Evolutionary conservation across 2,888 invertebrate genomes (phyloP).

Genomic region (Harmothoe impar): DNA sequence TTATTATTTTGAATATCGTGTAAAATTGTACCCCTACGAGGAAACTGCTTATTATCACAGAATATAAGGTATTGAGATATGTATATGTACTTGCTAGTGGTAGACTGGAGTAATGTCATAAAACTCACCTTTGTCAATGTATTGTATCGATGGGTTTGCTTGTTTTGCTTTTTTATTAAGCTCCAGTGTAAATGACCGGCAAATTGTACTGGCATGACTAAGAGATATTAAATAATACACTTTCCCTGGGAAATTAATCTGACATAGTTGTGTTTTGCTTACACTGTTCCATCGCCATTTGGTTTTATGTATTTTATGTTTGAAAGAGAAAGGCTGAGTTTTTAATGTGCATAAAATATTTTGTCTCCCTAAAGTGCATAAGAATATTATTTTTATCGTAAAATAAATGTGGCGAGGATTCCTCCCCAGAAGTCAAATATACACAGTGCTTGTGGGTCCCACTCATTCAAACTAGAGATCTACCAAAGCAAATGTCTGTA

Average conservation of each 20-base stretch:
- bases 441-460: background rate
- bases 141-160: conserved; percentile 65
- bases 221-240: conserved; percentile 59
- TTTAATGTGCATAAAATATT: conserved; percentile 6
- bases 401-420: conserved; percentile 37
- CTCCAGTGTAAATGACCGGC: conserved; percentile 63
- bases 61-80: conserved; percentile 52
- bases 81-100: conserved; percentile 59
- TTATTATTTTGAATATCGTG: conserved; percentile 63
- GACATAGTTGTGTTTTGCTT: conserved; percentile 54
- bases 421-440: conserved; percentile 27
- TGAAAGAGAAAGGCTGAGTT: background rate
- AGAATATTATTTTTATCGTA: conserved; percentile 39
- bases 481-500: no score
- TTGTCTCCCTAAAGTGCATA: conserved; percentile 24
- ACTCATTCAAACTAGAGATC: background rate
- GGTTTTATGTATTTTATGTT: background rate
- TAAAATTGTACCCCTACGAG: conserved; percentile 54
- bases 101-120: conserved; percentile 59
- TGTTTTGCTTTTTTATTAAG: conserved; percentile 65
- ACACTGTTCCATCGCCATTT: background rate
- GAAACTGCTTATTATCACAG: conserved; percentile 59
- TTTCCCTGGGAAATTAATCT: conserved; percentile 54
- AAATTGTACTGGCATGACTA: conserved; percentile 59
- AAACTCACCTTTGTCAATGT: conserved; percentile 62